phyloP scores from a whole-genome alignment of 2,888 invertebrate species.

The Cephonodes hylas region DNA sequence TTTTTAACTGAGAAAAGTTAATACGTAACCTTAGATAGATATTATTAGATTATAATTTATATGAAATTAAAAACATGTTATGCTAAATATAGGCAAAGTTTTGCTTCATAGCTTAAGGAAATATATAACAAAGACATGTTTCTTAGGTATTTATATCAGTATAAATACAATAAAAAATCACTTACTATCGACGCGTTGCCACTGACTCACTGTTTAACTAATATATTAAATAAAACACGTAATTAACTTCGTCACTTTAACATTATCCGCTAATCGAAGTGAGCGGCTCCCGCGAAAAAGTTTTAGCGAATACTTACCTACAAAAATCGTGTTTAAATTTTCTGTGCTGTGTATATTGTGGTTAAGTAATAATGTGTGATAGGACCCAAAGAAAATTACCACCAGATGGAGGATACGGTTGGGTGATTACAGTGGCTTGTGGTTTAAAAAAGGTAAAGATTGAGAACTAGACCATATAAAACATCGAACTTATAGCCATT shows the following conservation, averaged over 20 bases:
- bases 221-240: not conserved
- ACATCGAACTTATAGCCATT: too few relatives aligned
- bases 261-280: not conserved
- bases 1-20: too few relatives aligned
- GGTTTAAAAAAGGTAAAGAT: conserved; percentile 83
- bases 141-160: not conserved
- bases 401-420: conserved; percentile 86
- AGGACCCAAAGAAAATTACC: conserved; percentile 38
- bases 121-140: not conserved
- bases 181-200: not conserved
- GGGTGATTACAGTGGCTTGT: conserved; percentile 82
- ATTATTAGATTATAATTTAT: too few relatives aligned
- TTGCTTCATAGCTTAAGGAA: not conserved
- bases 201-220: not conserved
- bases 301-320: not conserved
- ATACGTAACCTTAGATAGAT: too few relatives aligned
- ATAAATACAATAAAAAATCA: not conserved
- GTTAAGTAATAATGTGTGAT: not conserved
- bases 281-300: not conserved
- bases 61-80: too few relatives aligned
- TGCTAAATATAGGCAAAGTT: too few relatives aligned
- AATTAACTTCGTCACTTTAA: not conserved
- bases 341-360: not conserved
- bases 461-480: too few relatives aligned
- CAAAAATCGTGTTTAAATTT: not conserved